Evolutionary conservation across 2,888 invertebrate species (phyloP).

Genomic region (Pasiphila rectangulata): DNA sequence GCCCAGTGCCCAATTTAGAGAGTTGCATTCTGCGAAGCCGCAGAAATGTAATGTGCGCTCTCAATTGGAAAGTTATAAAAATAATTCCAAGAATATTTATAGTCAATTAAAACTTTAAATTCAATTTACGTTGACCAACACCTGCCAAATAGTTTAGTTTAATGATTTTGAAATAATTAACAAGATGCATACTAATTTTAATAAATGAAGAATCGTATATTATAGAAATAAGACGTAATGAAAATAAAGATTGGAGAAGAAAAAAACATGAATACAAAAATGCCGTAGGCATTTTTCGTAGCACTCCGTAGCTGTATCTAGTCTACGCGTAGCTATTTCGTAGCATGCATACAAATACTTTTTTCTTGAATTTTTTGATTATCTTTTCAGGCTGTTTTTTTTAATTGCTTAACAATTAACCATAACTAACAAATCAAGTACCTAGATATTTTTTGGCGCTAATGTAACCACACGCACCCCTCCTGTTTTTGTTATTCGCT

Average conservation of each 20-base stretch:
- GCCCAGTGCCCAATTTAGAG: constrained; percentile 41
- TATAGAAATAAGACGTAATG: not conserved
- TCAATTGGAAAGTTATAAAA: constrained; percentile 24
- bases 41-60: constrained; percentile 11
- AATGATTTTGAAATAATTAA: too few species aligned
- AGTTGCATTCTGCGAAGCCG: constrained; percentile 29
- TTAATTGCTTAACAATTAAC: too few species aligned
- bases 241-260: not conserved
- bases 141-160: too few species aligned
- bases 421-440: too few species aligned
- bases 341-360: constrained; percentile 20
- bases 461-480: too few species aligned
- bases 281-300: constrained; percentile 21
- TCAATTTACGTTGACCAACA: too few species aligned
- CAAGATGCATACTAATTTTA: too few species aligned
- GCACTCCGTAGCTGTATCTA: constrained; percentile 28
- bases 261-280: not conserved
- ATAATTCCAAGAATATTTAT: constrained; percentile 11
- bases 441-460: too few species aligned
- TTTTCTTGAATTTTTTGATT: not conserved
- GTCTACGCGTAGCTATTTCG: constrained; percentile 25
- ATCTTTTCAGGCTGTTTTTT: not conserved
- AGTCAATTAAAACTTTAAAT: not conserved
- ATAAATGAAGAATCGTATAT: too few species aligned
- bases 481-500: not conserved